These are phyloP conservation scores for Porites evermanni DNA, from an alignment of 92 coral and sea anemone genomes.

Conservation along the genomic window DNA sequence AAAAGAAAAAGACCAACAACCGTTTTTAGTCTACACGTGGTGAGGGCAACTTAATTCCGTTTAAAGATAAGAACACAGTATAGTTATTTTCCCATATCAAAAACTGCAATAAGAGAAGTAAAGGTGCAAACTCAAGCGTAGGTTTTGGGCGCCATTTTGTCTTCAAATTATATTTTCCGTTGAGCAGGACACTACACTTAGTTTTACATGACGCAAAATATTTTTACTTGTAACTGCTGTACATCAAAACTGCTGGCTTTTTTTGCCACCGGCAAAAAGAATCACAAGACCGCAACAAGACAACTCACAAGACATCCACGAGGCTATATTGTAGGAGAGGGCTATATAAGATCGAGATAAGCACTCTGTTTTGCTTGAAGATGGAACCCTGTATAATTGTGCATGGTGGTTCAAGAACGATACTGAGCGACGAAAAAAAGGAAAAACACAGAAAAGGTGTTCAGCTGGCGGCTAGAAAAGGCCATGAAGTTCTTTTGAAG, in stretches of 20 bases:
- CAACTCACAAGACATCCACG: no score
- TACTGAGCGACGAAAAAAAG: conserved; percentile 52
- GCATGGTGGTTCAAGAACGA: conserved; percentile 92
- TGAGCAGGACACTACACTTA: conserved; percentile 15
- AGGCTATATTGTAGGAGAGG: no score
- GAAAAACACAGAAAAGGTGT: conserved; percentile 54
- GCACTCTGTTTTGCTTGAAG: background rate
- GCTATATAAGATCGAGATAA: background rate
- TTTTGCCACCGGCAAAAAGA: background rate
- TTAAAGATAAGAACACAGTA: background rate
- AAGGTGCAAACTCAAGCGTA: background rate
- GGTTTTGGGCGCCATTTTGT: conserved; percentile 24
- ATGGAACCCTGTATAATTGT: conserved; percentile 87
- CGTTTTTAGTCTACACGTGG: background rate
- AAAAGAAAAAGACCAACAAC: background rate
- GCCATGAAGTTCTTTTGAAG: conserved; percentile 77
- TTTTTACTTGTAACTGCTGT: background rate
- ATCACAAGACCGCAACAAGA: no score
- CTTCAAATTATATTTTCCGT: conserved; percentile 13
- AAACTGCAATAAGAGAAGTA: background rate
- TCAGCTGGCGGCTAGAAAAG: conserved; percentile 77
- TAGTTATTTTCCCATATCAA: no score
- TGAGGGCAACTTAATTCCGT: background rate
- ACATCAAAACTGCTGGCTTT: background rate
- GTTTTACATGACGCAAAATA: no score